A percentile compares a stretch with the other conserved stretches of the same genome.
These are phyloP conservation scores for Rhinichthys osculus DNA, from an alignment of 2,797 vertebrate genomes.

Conservation along the genomic window DNA sequence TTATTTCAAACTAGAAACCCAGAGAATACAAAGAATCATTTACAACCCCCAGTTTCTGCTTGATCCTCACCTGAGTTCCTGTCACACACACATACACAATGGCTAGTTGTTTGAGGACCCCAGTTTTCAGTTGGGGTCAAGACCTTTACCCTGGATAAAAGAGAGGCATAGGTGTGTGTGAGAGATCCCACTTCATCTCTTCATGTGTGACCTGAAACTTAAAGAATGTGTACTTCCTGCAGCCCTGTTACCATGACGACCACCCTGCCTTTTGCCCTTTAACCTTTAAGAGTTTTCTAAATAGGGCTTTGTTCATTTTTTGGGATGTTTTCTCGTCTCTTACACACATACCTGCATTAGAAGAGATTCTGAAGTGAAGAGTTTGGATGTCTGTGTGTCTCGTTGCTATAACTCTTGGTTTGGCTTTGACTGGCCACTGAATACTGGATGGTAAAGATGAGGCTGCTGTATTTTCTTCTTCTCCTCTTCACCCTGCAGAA, in stretches of 20 bases:
- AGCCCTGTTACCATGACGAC: conserved; percentile 40
- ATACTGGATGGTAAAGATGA: conserved; percentile 36
- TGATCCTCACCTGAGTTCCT: conserved; percentile 35
- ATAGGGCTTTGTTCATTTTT: conserved; percentile 53
- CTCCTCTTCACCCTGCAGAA: conserved; percentile 21
- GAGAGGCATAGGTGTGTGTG: background rate
- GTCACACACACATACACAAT: conserved; percentile 34
- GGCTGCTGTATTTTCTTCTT: conserved; percentile 16
- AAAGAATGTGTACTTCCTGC: conserved; percentile 27
- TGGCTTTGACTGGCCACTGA: background rate
- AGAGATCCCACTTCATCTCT: conserved; percentile 13
- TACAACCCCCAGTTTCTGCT: conserved; percentile 40
- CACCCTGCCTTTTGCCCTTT: conserved; percentile 37
- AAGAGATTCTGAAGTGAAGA: conserved; percentile 28
- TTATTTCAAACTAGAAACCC: conserved; percentile 4
- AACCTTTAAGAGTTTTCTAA: conserved; percentile 49
- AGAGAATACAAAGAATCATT: conserved; percentile 56
- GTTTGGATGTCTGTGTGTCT: conserved; percentile 4
- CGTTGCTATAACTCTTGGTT: background rate
- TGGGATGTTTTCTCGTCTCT: background rate
- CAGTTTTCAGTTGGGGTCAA: conserved; percentile 16
- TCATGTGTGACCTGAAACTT: conserved; percentile 39
- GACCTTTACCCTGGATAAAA: conserved; percentile 33
- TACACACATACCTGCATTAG: conserved; percentile 28
- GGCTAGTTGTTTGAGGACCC: conserved; percentile 4